Evolutionary conservation across 1,140 invertebrate species (phyloP).

Genomic region (Trinorchestia longiramus): DNA sequence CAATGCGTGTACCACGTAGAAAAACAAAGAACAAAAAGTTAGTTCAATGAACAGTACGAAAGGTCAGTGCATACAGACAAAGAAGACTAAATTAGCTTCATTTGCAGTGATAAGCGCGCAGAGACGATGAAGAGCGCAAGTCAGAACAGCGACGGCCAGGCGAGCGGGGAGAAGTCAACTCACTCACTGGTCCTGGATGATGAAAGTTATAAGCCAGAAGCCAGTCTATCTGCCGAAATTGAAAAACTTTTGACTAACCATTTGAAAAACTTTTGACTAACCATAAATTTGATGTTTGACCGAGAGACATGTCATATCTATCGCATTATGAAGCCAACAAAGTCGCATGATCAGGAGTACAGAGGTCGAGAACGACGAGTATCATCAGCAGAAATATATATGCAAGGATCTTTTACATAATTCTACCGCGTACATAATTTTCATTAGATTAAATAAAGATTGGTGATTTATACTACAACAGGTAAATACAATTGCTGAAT

Average conservation of each 20-base stretch:
- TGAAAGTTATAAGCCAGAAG: not conserved
- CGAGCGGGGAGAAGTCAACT: not conserved
- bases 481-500: too few species aligned
- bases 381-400: not conserved
- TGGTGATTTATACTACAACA: too few species aligned
- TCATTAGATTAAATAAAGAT: too few species aligned
- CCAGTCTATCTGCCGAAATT: conserved; percentile 11
- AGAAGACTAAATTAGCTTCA: not conserved
- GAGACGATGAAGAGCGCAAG: too few species aligned
- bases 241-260: not conserved
- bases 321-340: not conserved
- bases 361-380: not conserved
- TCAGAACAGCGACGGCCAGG: too few species aligned
- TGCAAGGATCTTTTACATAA: not conserved
- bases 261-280: not conserved
- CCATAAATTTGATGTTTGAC: not conserved
- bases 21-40: too few species aligned
- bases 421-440: not conserved
- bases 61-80: not conserved
- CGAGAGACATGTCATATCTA: not conserved
- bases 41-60: too few species aligned
- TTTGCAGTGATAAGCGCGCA: too few species aligned
- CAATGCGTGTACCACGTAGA: too few species aligned
- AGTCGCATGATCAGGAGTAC: not conserved
- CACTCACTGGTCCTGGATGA: not conserved